phyloP scores from a whole-genome alignment of 1,140 invertebrate species.

The Gonioctena quinquepunctata region DNA sequence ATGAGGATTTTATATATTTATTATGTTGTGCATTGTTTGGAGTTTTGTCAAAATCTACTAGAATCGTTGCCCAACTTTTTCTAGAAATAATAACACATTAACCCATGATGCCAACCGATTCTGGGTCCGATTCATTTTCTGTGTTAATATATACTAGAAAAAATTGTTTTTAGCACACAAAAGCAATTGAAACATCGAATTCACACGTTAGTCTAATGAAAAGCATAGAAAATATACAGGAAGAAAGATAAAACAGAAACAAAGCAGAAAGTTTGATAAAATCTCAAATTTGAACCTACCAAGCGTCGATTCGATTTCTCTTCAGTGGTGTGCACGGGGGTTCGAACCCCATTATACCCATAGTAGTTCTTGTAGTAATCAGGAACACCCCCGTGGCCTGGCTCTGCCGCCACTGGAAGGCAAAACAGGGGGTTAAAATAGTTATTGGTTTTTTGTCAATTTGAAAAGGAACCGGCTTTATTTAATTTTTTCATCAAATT shows the following conservation, averaged over 20 bases:
- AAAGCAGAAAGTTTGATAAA: not conserved
- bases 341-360: slow-evolving; percentile 61
- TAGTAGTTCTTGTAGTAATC: slow-evolving; percentile 83
- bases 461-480: slow-evolving; percentile 26
- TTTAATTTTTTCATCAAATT: slow-evolving; percentile 8
- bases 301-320: slow-evolving; percentile 67
- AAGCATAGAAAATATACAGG: not conserved
- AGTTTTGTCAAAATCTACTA: no score
- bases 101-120: no score
- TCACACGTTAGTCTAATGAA: no score
- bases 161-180: no score
- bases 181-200: no score
- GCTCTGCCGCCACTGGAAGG: slow-evolving; percentile 78
- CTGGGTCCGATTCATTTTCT: no score
- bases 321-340: slow-evolving; percentile 62
- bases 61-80: no score
- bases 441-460: slow-evolving; percentile 38
- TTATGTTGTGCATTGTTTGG: no score
- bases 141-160: no score
- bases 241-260: slow-evolving; percentile 15
- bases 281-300: slow-evolving; percentile 60
- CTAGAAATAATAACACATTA: no score
- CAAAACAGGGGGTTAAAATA: slow-evolving; percentile 62
- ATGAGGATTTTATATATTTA: no score
- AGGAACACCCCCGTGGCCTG: slow-evolving; percentile 69